Conservation (phyloP, 2,797 vertebrate genomes). For the Pogoniulus pusillus region DNA sequence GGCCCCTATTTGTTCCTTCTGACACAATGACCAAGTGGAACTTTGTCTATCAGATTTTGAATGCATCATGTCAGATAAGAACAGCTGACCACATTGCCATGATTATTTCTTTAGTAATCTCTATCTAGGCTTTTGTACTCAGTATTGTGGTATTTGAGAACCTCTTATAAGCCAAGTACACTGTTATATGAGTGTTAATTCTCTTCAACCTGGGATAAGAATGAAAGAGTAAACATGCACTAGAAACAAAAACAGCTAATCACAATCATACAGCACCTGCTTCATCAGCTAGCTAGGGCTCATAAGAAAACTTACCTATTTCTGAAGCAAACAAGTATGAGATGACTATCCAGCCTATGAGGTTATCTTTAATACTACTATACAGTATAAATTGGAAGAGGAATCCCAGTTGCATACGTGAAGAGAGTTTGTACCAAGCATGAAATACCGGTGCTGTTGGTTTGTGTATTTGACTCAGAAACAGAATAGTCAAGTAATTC, state of each 20-base stretch:
- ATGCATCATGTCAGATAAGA: constrained; percentile 53
- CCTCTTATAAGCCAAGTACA: constrained; percentile 60
- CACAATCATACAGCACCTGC: constrained; percentile 63
- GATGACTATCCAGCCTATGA: constrained; percentile 73
- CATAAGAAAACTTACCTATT: constrained; percentile 62
- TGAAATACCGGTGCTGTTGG: constrained; percentile 55
- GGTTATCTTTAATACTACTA: constrained; percentile 53
- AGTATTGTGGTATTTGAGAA: constrained; percentile 47
- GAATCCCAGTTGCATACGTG: constrained; percentile 66
- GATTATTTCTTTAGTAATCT: constrained; percentile 54
- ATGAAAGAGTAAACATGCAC: constrained; percentile 72
- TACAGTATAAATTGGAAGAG: constrained; percentile 65
- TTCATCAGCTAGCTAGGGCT: constrained; percentile 64
- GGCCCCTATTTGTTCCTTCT: constrained; percentile 63
- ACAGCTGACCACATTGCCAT: constrained; percentile 69
- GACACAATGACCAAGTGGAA: constrained; percentile 46
- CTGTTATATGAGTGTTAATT: constrained; percentile 62
- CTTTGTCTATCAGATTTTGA: constrained; percentile 38
- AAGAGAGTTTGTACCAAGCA: constrained; percentile 68
- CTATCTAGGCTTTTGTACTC: constrained; percentile 50
- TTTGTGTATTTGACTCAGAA: constrained; percentile 63
- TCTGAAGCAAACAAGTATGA: constrained; percentile 73
- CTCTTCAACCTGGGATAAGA: constrained; percentile 69
- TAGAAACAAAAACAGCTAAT: constrained; percentile 60
- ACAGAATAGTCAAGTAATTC: constrained; percentile 78